Percentiles rank a stretch among this genome's conserved stretches.
phyloP scores from a whole-genome alignment of 2,888 invertebrate genomes.

The Glaucopsyche alexis region DNA sequence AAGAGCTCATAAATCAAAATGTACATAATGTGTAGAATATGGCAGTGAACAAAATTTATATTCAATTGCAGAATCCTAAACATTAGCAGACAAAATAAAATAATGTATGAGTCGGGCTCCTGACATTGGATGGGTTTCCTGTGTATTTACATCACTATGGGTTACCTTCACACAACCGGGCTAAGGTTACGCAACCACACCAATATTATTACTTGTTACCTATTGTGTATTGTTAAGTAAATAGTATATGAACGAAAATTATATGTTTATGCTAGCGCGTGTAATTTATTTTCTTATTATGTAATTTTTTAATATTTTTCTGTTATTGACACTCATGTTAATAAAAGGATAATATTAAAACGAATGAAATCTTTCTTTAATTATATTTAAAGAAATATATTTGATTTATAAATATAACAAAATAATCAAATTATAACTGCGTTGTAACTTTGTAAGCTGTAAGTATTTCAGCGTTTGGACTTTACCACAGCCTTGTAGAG shows the following conservation, averaged over 20 bases:
- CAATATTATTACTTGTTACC: constrained; percentile 36
- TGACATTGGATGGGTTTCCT: constrained; percentile 73
- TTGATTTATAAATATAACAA: too few species aligned
- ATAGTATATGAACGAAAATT: constrained; percentile 19
- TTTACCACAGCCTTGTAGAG: too few species aligned
- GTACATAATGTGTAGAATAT: not conserved
- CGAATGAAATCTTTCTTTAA: too few species aligned
- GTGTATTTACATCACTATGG: constrained; percentile 73
- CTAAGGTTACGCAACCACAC: constrained; percentile 60
- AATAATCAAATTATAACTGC: too few species aligned
- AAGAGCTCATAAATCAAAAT: not conserved
- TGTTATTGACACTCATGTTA: not conserved
- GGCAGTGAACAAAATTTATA: not conserved
- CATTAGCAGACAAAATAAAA: constrained; percentile 42
- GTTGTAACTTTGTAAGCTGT: too few species aligned
- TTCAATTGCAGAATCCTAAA: constrained; percentile 12
- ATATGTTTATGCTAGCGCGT: not conserved
- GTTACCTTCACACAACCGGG: constrained; percentile 72
- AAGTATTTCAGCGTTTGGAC: too few species aligned
- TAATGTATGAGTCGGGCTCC: constrained; percentile 49
- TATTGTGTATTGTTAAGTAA: constrained; percentile 31
- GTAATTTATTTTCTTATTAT: not conserved
- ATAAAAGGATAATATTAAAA: too few species aligned
- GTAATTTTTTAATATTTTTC: not conserved
- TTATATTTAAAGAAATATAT: too few species aligned